Percentiles rank a stretch among this genome's conserved stretches.
phyloP scores from a whole-genome alignment of 2,888 invertebrate species.

The Philereme transversata region DNA sequence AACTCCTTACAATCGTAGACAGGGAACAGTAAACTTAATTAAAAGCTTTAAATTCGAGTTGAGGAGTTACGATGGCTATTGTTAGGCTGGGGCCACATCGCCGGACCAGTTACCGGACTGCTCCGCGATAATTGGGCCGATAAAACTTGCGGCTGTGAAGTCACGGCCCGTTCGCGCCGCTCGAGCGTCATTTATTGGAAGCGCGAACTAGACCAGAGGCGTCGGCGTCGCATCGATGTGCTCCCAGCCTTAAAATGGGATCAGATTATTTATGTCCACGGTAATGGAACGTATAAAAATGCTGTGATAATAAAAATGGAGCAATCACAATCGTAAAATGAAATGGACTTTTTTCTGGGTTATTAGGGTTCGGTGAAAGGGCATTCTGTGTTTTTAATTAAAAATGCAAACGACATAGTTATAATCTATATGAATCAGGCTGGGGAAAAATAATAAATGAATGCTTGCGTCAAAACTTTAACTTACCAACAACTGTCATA shows the following conservation, averaged over 20 bases:
- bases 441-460: no score
- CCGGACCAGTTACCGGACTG: slow-evolving; percentile 39
- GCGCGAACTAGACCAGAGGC: slow-evolving; percentile 29
- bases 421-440: not conserved
- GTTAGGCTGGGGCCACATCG: slow-evolving; percentile 47
- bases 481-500: slow-evolving; percentile 79
- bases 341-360: slow-evolving; percentile 22
- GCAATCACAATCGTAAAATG: slow-evolving; percentile 32
- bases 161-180: slow-evolving; percentile 29
- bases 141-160: slow-evolving; percentile 49
- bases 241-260: slow-evolving; percentile 32
- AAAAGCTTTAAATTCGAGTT: slow-evolving; percentile 52
- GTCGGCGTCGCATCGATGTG: slow-evolving; percentile 27
- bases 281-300: slow-evolving; percentile 29
- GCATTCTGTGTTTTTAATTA: slow-evolving; percentile 22
- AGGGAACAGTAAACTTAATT: slow-evolving; percentile 51
- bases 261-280: slow-evolving; percentile 34
- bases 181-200: slow-evolving; percentile 31
- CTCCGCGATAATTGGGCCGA: slow-evolving; percentile 51
- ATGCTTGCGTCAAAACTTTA: not conserved
- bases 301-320: slow-evolving; percentile 33
- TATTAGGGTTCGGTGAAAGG: slow-evolving; percentile 19
- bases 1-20: slow-evolving; percentile 44
- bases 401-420: slow-evolving; percentile 13
- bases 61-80: slow-evolving; percentile 46